Evolutionary conservation across 2,113 vertebrate species (phyloP).

Genomic region (Erinaceus europaeus): DNA sequence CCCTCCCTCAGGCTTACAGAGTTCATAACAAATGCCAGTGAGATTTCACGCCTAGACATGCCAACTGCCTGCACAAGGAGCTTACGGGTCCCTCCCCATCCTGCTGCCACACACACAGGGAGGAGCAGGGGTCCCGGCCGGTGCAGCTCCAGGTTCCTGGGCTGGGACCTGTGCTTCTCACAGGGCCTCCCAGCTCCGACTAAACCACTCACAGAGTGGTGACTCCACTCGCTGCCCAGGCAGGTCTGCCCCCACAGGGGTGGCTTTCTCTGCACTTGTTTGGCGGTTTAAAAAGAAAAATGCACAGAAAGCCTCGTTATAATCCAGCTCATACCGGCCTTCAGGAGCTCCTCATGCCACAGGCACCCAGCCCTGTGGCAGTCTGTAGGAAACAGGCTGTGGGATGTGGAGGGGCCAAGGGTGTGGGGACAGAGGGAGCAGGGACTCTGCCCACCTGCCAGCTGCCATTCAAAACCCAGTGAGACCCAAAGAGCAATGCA

Average conservation of each 20-base stretch:
- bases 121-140: rapidly evolving
- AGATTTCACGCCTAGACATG: neutral
- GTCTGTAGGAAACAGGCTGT: neutral
- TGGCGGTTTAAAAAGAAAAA: slow-evolving; percentile 82
- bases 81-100: neutral
- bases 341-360: neutral
- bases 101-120: neutral
- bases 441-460: neutral
- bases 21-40: rapidly evolving
- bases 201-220: neutral
- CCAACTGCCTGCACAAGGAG: neutral
- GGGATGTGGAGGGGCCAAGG: no score
- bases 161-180: rapidly evolving
- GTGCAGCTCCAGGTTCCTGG: neutral
- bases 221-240: neutral
- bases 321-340: slow-evolving; percentile 11
- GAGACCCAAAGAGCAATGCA: neutral
- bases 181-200: neutral
- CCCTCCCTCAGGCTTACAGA: neutral
- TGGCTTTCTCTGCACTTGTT: slow-evolving; percentile 86
- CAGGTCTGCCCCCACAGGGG: slow-evolving; percentile 81
- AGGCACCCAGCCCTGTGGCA: rapidly evolving
- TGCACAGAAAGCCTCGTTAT: slow-evolving; percentile 74
- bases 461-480: neutral
- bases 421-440: no score